phyloP scores from a whole-genome alignment of 2,797 vertebrate species.

The Muscicapa comitata region DNA sequence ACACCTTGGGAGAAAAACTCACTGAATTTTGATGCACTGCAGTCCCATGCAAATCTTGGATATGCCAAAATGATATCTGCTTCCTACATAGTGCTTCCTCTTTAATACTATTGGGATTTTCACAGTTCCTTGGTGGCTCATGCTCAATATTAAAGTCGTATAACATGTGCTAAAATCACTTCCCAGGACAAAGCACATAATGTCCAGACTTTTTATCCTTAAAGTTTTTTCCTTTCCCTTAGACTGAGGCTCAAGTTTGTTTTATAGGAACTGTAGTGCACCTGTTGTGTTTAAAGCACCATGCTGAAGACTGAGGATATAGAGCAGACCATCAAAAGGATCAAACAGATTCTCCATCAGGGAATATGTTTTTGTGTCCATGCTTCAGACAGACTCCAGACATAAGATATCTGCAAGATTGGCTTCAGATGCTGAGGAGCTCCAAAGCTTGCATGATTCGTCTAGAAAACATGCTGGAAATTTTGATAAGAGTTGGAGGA shows the following conservation, averaged over 20 bases:
- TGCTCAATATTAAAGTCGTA: background rate
- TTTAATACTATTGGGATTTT: background rate
- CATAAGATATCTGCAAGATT: constrained; percentile 10
- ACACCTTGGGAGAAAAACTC: background rate
- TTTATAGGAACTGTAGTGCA: background rate
- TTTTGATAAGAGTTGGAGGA: background rate
- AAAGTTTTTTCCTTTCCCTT: background rate
- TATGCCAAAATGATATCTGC: background rate
- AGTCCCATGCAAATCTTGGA: background rate
- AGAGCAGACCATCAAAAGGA: background rate
- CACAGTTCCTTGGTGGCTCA: background rate
- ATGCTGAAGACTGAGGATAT: background rate
- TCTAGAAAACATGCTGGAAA: background rate
- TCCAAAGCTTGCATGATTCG: background rate
- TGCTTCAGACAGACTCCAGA: constrained; percentile 11
- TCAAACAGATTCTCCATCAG: background rate
- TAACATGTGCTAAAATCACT: background rate
- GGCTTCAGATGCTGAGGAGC: background rate
- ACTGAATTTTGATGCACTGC: background rate
- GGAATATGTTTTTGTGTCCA: background rate
- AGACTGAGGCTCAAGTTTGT: background rate
- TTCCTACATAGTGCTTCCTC: background rate
- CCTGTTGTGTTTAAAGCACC: background rate
- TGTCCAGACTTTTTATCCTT: background rate
- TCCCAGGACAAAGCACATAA: background rate